Evolutionary conservation across 1,140 invertebrate genomes (phyloP).

Genomic region (Drosophila equinoxialis): DNA sequence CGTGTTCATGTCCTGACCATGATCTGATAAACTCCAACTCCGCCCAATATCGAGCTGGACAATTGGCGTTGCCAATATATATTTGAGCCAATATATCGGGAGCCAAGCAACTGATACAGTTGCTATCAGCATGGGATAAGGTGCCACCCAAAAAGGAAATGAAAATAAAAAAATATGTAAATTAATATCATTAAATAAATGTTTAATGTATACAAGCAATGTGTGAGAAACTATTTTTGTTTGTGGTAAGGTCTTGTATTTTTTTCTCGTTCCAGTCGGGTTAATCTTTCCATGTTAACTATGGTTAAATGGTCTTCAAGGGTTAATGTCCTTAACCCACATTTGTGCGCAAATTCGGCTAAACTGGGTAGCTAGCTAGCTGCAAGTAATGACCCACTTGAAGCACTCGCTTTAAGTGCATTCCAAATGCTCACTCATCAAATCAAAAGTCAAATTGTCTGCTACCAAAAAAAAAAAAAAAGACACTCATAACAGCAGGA

Average conservation of each 20-base stretch:
- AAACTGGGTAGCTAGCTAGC: not conserved
- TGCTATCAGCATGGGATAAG: no score
- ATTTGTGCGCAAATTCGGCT: conserved; percentile 9
- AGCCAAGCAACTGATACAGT: not conserved
- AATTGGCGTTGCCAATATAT: not conserved
- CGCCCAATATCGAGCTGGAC: no score
- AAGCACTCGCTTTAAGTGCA: conserved; percentile 40
- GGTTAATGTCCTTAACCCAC: conserved; percentile 47
- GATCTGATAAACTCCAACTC: no score
- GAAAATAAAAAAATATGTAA: not conserved
- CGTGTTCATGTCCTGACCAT: no score
- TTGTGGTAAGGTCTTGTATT: not conserved
- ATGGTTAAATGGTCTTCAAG: conserved; percentile 29
- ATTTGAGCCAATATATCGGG: not conserved
- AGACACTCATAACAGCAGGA: conserved; percentile 36
- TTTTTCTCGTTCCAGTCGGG: not conserved
- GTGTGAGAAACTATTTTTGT: no score
- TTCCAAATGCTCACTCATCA: conserved; percentile 58
- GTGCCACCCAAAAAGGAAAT: not conserved
- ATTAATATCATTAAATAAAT: not conserved
- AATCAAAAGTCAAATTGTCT: conserved; percentile 61
- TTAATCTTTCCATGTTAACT: not conserved
- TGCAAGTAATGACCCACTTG: conserved; percentile 57
- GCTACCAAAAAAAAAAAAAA: conserved; percentile 8
- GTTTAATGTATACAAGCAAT: not conserved